Conservation (phyloP, 1,140 invertebrate species). For the Propsilocerus akamusi region DNA sequence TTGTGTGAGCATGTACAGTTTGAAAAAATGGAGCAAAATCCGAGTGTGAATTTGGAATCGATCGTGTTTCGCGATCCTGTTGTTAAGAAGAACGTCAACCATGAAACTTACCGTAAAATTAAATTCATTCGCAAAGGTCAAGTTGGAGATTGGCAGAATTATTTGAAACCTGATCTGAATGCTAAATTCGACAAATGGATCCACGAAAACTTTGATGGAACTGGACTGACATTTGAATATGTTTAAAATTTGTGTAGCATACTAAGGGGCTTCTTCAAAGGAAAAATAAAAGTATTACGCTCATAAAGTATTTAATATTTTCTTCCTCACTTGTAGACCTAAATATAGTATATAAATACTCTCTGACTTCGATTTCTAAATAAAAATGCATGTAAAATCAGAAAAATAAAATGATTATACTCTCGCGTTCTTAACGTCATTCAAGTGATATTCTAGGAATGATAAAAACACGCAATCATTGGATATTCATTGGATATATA, state of each 20-base stretch:
- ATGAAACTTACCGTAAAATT: conserved; percentile 24
- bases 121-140: conserved; percentile 64
- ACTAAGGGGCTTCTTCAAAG: not conserved
- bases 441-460: no score
- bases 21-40: conserved; percentile 60
- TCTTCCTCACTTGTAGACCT: not conserved
- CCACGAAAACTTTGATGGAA: conserved; percentile 39
- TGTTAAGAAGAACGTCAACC: conserved; percentile 26
- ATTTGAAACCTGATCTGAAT: conserved; percentile 51
- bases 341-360: no score
- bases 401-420: no score
- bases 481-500: no score
- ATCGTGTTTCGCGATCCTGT: conserved; percentile 31
- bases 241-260: conserved; percentile 10
- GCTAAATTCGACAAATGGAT: conserved; percentile 57
- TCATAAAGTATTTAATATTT: not conserved
- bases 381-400: no score
- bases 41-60: conserved; percentile 49
- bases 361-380: no score
- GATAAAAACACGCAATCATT: no score
- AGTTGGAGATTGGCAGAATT: conserved; percentile 69
- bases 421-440: no score
- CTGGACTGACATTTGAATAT: conserved; percentile 39
- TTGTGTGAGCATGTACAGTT: conserved; percentile 61
- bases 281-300: not conserved